phyloP scores from a whole-genome alignment of 2,888 invertebrate species.

The Nasonovia ribisnigri region DNA sequence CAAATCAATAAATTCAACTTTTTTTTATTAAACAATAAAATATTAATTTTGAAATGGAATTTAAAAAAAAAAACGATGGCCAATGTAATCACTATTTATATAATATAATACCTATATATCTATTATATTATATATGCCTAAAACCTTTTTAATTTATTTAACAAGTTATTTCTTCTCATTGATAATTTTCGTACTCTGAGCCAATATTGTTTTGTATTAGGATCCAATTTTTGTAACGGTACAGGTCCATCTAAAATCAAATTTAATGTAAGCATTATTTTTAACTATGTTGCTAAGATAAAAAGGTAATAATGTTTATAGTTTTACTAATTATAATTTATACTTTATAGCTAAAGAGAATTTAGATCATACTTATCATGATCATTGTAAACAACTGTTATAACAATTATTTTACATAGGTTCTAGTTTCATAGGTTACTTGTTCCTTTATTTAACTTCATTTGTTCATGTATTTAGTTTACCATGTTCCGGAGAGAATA shows the following conservation, averaged over 20 bases:
- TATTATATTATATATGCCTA: neutral
- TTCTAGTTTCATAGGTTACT: too few species aligned
- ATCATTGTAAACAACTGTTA: neutral
- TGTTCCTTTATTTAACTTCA: too few species aligned
- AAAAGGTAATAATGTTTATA: neutral
- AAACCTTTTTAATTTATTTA: conserved; percentile 60
- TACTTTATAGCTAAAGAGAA: neutral
- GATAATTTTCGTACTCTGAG: conserved; percentile 77
- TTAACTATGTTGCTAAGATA: neutral
- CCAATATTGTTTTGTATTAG: conserved; percentile 87
- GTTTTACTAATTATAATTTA: neutral
- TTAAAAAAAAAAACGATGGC: conserved; percentile 6
- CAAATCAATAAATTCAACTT: neutral
- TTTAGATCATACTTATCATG: neutral
- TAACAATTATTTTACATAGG: neutral
- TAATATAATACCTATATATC: neutral
- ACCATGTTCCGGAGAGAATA: too few species aligned
- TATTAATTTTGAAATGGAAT: neutral
- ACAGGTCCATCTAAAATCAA: conserved; percentile 71
- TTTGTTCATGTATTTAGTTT: too few species aligned
- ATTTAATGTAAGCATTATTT: neutral
- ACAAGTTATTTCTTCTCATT: conserved; percentile 71
- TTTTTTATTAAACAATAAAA: neutral
- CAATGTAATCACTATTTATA: neutral
- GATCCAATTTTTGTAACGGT: conserved; percentile 82